Percentiles rank a stretch among this genome's conserved stretches.
phyloP scores from a whole-genome alignment of 2,888 invertebrate species.

The Ryuthela nishihirai region DNA sequence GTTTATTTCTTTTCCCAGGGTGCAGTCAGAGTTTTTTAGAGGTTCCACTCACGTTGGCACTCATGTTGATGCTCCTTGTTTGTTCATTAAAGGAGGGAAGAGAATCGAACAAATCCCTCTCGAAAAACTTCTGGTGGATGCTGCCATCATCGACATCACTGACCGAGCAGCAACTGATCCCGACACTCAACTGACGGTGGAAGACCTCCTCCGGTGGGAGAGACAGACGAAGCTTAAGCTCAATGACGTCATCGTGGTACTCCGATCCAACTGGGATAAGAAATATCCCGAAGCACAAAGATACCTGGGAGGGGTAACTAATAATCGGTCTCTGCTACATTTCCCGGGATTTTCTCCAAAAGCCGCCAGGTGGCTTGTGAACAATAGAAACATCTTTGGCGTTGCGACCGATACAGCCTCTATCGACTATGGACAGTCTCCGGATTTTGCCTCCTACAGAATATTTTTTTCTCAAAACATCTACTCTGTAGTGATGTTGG shows the following conservation, averaged over 20 bases:
- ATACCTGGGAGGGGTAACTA: slow-evolving; percentile 37
- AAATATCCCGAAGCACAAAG: slow-evolving; percentile 43
- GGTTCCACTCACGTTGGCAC: slow-evolving; percentile 65
- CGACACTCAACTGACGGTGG: slow-evolving; percentile 21
- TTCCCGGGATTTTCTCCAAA: slow-evolving; percentile 58
- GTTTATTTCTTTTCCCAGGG: too few species aligned
- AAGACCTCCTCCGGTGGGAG: slow-evolving; percentile 50
- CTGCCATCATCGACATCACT: slow-evolving; percentile 40
- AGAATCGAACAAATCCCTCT: slow-evolving; percentile 57
- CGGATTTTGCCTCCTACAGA: slow-evolving; percentile 55
- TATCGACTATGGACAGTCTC: slow-evolving; percentile 58
- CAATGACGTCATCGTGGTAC: slow-evolving; percentile 52
- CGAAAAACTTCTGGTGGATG: slow-evolving; percentile 51
- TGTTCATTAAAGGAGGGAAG: slow-evolving; percentile 55
- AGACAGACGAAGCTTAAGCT: slow-evolving; percentile 50
- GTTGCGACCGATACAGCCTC: slow-evolving; percentile 64
- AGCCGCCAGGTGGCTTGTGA: slow-evolving; percentile 61
- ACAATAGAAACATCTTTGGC: slow-evolving; percentile 59
- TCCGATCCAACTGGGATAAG: slow-evolving; percentile 52
- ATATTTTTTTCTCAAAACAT: slow-evolving; percentile 54
- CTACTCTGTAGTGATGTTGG: slow-evolving; percentile 61
- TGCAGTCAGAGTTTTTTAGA: too few species aligned
- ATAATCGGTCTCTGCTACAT: slow-evolving; percentile 22
- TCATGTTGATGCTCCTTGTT: slow-evolving; percentile 62
- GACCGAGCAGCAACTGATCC: slow-evolving; percentile 15